These are phyloP conservation scores for Marcusenius ussheri DNA, from an alignment of 2,113 vertebrate species.

Conservation along the genomic window DNA sequence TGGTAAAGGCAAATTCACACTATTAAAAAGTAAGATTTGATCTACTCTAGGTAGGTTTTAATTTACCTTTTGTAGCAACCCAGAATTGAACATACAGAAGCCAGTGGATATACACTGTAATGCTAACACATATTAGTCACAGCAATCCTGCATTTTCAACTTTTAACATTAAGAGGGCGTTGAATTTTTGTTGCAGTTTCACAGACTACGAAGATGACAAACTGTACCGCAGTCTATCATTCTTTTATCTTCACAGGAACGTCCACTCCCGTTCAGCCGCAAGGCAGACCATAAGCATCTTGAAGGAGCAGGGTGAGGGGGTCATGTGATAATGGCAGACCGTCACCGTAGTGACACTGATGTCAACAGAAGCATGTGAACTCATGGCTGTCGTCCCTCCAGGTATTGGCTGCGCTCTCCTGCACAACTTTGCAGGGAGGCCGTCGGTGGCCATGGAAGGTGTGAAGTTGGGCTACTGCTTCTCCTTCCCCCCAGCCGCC, in stretches of 20 bases:
- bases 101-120: not conserved
- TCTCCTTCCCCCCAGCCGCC: constrained; percentile 47
- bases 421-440: constrained; percentile 52
- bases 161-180: not conserved
- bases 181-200: not conserved
- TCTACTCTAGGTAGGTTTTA: not conserved
- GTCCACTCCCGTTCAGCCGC: constrained; percentile 52
- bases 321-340: not conserved
- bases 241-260: constrained; percentile 41
- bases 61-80: not conserved
- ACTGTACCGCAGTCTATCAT: not conserved
- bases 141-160: not conserved
- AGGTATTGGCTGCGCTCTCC: constrained; percentile 39
- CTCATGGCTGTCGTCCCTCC: not conserved
- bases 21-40: not conserved
- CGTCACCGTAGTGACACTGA: not conserved
- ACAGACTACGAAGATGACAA: not conserved
- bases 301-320: constrained; percentile 47
- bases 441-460: constrained; percentile 48
- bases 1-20: not conserved
- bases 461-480: constrained; percentile 43
- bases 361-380: not conserved
- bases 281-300: constrained; percentile 38
- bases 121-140: not conserved
- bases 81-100: not conserved